phyloP scores from a whole-genome alignment of 2,888 invertebrate genomes.

The Luffia ferchaultella region DNA sequence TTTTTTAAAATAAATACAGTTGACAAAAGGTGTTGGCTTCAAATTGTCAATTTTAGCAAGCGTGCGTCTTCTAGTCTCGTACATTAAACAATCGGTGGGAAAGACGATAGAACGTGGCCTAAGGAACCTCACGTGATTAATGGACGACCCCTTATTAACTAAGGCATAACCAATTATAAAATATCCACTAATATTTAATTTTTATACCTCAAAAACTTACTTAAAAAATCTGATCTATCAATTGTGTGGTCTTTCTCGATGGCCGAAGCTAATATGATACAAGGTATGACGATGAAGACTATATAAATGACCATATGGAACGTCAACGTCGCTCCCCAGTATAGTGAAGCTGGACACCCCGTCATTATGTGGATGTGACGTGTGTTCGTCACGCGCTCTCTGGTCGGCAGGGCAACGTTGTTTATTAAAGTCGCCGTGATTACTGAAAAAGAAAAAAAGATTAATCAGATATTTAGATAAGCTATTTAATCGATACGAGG shows the following conservation, averaged over 20 bases:
- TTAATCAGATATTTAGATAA: not conserved
- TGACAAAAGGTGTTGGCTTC: no score
- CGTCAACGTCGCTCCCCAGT: conserved; percentile 70
- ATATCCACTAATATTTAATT: no score
- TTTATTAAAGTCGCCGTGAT: conserved; percentile 49
- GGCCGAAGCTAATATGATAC: conserved; percentile 12
- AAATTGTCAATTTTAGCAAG: no score
- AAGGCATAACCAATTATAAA: no score
- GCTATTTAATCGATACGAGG: no score
- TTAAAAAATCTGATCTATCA: conserved; percentile 22
- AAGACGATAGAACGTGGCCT: no score
- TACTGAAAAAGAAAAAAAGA: conserved; percentile 26
- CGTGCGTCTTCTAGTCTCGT: no score
- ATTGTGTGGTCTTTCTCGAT: conserved; percentile 29
- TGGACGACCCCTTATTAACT: no score
- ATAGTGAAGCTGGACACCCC: conserved; percentile 65
- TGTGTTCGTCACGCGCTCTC: conserved; percentile 68
- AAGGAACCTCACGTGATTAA: no score
- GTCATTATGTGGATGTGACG: conserved; percentile 75
- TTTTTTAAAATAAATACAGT: no score
- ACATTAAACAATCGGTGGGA: no score
- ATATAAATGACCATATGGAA: conserved; percentile 55
- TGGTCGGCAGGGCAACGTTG: conserved; percentile 68
- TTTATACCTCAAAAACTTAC: no score
- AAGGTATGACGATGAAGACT: conserved; percentile 23